Base-by-base conservation (phyloP, 2,113 vertebrate genomes). In the Prinia subflava region DNA sequence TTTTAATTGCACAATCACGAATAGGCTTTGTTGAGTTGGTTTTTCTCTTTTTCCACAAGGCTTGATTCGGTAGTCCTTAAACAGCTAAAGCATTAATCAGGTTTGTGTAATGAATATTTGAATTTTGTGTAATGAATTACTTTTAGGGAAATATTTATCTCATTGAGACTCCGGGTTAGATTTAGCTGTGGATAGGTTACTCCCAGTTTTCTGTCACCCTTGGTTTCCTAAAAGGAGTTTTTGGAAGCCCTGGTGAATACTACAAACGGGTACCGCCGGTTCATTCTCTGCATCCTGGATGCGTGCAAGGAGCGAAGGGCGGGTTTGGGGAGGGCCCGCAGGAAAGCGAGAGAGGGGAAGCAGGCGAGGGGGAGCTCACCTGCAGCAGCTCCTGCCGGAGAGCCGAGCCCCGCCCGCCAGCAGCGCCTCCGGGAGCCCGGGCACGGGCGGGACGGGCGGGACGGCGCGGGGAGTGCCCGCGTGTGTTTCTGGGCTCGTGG, bases 191-290 rank as follows among this genome's bases (percentile, higher is more conserved):
- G 27, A 18, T 7, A 19, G 23, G 37, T 33, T 77, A 53, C 24
- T 65, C 59, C 7, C 39, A 24, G 14, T 46, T 80, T 63, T 81
- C 41, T 49, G 6, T 30, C 60, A 53, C 4, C 15, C 55, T 63
- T 30, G 6, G 6, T 22, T 86, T 85, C 46, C 57, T 37, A 15
- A 71, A 64, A 47, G 7, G 33, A 56, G 15, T 16, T 59, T 52
- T 73, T 33, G n/a, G 4, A 84, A 16, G 28, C 41, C n/a, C 31
- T 35, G 25, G 33, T 31, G 37, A 62, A 15, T 16, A 19, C 35
- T 9, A 7, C 46, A 60, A 1, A 11, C 6, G 24, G 18, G 9
- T 56, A 7, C 10, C 41, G 8, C 31, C 10, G 46, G 1, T 27
- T 42, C 25, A 2, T 16, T 25, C 24, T 5, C 39, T 24, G 39